Evolutionary conservation across 2,113 vertebrate species (phyloP), one percentile per base, ranked within the genome.

Genomic region (Canis aureus): DNA sequence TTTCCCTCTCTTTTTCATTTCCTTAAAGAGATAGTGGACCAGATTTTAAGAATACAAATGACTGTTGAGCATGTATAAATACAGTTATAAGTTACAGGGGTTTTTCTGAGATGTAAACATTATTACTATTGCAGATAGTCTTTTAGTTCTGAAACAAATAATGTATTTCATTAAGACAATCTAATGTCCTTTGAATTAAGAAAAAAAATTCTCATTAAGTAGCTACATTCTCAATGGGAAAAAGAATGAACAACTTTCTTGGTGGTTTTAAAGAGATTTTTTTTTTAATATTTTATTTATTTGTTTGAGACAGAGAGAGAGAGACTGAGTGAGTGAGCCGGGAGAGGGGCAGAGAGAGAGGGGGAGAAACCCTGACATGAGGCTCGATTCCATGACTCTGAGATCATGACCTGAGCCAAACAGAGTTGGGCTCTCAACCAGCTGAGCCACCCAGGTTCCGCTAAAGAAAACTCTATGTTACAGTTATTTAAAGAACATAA

Each of bases 101-200:
- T 51, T 69, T 81, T 17, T 49, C 15, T 95, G 25, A 83, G 27
- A 85, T n/a, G 25, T 71, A 91, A 95, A 81, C 3, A 62, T 59
- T 59, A 94, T 64, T 82, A 74, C 10, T 81, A 25, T 62, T n/a
- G 3, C 8, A 79, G 71, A 32, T 92, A 89, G 49, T 64, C 69
- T 76, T 97, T 97, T 83, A 43, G 93, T 62, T 97, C 95, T 78
- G 17, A 90, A 87, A 93, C 12, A 76, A 97, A 43, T 43, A 43
- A 86, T 23, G 19, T 89, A 66, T 86, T 98, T 96, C 13, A 79
- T 67, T 86, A 89, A 51, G 3, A 81, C 76, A 90, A 87, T 67
- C 64, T 59, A 69, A 83, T 89, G 55, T 32, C 1, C 16, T 7
- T 64, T 27, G 32, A 87, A 81, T 83, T 55, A 22, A 69, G 67